These are phyloP conservation scores for Leptinotarsa defecta DNA, from an alignment of 1,140 invertebrate genomes.

Conservation along the genomic window DNA sequence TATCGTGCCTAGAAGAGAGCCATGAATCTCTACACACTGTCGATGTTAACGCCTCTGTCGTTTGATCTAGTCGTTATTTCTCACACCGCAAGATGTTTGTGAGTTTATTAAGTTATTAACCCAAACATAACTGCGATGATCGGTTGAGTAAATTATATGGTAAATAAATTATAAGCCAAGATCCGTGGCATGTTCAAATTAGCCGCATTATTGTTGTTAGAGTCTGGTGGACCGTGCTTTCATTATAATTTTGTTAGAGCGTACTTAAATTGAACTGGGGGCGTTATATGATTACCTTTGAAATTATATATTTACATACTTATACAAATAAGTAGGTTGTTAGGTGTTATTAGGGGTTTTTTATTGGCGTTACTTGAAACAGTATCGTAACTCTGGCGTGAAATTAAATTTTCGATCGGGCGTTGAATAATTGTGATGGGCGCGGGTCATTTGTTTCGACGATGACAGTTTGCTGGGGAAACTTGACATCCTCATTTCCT, in stretches of 20 bases:
- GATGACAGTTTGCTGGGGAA: background rate
- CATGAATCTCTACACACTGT: background rate
- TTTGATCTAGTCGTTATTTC: conserved; percentile 19
- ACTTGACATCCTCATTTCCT: no score
- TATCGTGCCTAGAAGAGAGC: background rate
- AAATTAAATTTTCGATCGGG: conserved; percentile 21
- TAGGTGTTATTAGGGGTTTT: conserved; percentile 19
- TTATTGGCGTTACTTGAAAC: conserved; percentile 9
- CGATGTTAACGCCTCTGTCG: conserved; percentile 24
- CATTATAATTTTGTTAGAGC: conserved; percentile 29
- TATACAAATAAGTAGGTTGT: conserved; percentile 28
- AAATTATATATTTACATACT: conserved; percentile 30
- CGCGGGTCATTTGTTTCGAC: background rate
- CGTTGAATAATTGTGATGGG: conserved; percentile 4
- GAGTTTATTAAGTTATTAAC: conserved; percentile 27
- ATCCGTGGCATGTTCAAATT: conserved; percentile 24
- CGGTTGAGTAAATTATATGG: conserved; percentile 26
- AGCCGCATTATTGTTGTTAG: conserved; percentile 26
- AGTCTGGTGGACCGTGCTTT: conserved; percentile 26
- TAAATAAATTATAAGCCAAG: conserved; percentile 23
- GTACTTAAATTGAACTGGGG: conserved; percentile 28
- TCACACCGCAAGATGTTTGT: conserved; percentile 10
- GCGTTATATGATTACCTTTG: conserved; percentile 22
- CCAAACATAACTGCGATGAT: conserved; percentile 16
- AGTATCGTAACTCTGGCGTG: conserved; percentile 21